Base-by-base conservation (phyloP, 2,113 vertebrate species). In the Ariopsis seemanni region DNA sequence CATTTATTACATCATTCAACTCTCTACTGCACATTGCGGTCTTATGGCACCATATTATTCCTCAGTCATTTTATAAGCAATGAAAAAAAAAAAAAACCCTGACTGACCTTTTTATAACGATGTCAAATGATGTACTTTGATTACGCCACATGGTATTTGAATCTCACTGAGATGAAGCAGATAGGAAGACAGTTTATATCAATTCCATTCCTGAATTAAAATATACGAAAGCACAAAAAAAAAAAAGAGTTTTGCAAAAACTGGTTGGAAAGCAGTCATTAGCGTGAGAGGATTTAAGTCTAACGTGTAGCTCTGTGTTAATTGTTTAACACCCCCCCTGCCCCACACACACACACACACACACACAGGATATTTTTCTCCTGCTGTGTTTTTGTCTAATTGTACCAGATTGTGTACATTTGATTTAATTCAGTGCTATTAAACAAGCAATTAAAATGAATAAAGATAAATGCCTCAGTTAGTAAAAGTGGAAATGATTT, bases 1-100 rank as follows among this genome's bases (percentile, higher is more conserved):
- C 14, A 80, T 34, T 18, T 30, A 60, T 81, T 48, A 62, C 57
- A 82, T 62, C 78, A 58, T 80, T 60, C 78, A 80, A 8, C 55
- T 60, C 79, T 17, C 6, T 80, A 1, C 5, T 57, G 6, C 58
- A 82, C 57, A 62, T 42, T 34, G 78, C 55, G 60, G 55, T n/a
- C 27, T 4, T 34, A 81, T 60, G 55, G 27, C 22, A 60, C 12
- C 52, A 57, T 2, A 27, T 10, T 18, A 30, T 57, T 57, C 30
- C 11, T 27, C 3, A 4, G 52, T 8, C 10, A 53, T n/a, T n/a
- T 78, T 50, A 74, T 22, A 75, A 25, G 72, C 18, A 42, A 42
- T 0, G 7, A 10, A 50, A 14, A 55, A 50, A 9, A 20, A 71
- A 71, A 34, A 74, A 74, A 48, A 48, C 0, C 22, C 27, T 5